phyloP scores from a whole-genome alignment of 2,113 vertebrate species.

The Arvicanthis niloticus region DNA sequence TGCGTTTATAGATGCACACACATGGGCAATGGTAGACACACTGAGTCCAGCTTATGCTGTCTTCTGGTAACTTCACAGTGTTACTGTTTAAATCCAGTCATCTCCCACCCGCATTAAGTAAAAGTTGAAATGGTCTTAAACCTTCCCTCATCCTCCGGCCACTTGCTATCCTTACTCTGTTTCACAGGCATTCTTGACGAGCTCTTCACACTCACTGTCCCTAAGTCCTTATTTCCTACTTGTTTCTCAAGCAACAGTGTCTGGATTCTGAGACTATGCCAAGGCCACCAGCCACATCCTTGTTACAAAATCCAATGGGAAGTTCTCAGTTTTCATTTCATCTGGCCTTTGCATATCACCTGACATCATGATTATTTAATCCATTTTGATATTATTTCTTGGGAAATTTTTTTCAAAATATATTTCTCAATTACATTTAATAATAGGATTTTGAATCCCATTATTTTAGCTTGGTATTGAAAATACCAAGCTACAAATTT shows the following conservation, averaged over 20 bases:
- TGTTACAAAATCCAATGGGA: background rate
- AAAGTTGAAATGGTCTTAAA: background rate
- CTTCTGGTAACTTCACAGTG: background rate
- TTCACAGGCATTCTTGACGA: slow-evolving; percentile 1
- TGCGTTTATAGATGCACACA: too few species aligned
- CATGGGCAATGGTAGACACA: background rate
- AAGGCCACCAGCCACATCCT: slow-evolving; percentile 43
- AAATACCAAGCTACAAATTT: background rate
- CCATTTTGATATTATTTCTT: slow-evolving; percentile 9
- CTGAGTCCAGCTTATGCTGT: background rate
- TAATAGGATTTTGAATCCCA: background rate
- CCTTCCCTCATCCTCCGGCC: background rate
- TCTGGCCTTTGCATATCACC: background rate
- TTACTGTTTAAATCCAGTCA: background rate
- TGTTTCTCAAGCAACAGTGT: background rate
- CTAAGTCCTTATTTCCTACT: background rate
- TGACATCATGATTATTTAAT: slow-evolving; percentile 15
- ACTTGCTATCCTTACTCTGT: background rate
- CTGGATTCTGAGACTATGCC: background rate
- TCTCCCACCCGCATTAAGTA: background rate
- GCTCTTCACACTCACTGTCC: background rate
- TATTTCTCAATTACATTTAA: background rate
- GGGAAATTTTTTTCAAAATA: background rate
- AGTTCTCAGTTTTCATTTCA: slow-evolving; percentile 11
- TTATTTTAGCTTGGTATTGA: background rate